phyloP scores from a whole-genome alignment of 2,797 vertebrate species.

The Strix occidentalis region DNA sequence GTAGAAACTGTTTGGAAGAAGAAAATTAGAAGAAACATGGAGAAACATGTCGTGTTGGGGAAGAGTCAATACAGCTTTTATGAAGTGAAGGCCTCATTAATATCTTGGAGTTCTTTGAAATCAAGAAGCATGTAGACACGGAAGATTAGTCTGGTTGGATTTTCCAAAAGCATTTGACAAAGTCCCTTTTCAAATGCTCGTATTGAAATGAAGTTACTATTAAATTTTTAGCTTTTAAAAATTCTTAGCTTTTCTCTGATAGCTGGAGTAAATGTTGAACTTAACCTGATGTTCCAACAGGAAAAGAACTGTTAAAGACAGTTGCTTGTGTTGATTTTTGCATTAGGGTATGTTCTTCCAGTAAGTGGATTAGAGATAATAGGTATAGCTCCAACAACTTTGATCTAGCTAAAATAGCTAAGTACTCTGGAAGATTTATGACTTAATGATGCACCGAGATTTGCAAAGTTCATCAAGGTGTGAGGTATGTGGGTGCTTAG shows the following conservation, averaged over 20 bases:
- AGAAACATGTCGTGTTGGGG: not conserved
- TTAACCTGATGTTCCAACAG: not conserved
- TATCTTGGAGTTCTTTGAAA: not conserved
- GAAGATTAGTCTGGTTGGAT: not conserved
- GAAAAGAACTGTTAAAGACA: not conserved
- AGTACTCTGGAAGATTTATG: not conserved
- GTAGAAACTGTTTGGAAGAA: slow-evolving; percentile 14
- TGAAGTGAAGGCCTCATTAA: not conserved
- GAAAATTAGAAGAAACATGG: not conserved
- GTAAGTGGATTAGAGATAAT: not conserved
- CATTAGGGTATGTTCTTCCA: not conserved
- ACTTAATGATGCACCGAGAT: not conserved
- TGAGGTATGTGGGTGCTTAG: not conserved
- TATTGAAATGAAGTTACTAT: not conserved
- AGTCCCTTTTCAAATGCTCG: not conserved
- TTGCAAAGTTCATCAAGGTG: not conserved
- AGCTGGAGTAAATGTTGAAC: not conserved
- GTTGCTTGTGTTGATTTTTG: not conserved
- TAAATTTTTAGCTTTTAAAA: not conserved
- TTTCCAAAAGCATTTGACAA: not conserved
- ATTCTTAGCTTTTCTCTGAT: not conserved
- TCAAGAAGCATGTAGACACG: not conserved
- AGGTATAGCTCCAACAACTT: not conserved
- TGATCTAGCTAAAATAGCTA: not conserved
- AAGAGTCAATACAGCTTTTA: slow-evolving; percentile 13